phyloP scores from a whole-genome alignment of 2,888 invertebrate species.

The Petrophora chlorosata region DNA sequence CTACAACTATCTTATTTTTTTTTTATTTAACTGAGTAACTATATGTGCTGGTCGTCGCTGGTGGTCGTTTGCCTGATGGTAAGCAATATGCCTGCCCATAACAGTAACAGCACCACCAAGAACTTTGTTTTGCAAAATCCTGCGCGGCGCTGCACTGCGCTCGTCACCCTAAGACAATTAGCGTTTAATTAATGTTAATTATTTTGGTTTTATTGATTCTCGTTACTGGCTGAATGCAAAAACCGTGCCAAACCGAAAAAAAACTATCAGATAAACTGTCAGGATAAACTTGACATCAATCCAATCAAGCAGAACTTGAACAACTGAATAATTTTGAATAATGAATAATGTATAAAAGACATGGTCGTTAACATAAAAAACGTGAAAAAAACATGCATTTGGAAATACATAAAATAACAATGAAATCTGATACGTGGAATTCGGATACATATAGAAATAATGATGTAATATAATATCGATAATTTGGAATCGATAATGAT shows the following conservation, averaged over 20 bases:
- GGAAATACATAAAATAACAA: constrained; percentile 14
- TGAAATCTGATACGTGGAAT: constrained; percentile 24
- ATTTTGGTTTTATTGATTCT: no score
- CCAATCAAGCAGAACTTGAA: neutral
- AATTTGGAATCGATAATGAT: constrained; percentile 20
- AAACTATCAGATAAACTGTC: neutral
- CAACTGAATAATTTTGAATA: neutral
- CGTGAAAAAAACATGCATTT: neutral
- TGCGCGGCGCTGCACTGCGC: no score
- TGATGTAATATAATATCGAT: constrained; percentile 25
- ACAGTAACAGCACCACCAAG: no score
- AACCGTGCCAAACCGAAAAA: neutral
- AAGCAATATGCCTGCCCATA: no score
- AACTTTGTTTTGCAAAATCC: no score
- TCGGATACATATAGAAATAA: constrained; percentile 17
- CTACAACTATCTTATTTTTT: no score
- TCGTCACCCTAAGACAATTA: no score
- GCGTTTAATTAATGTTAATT: no score
- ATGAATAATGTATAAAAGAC: constrained; percentile 13
- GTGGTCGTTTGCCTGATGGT: no score
- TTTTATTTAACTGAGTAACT: no score
- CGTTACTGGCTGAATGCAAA: no score
- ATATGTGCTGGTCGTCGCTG: no score
- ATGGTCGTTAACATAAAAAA: constrained; percentile 7
- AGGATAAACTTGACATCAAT: neutral